Evolutionary conservation across 2,888 invertebrate genomes (phyloP).

Genomic region (Stenotaenia linearis): DNA sequence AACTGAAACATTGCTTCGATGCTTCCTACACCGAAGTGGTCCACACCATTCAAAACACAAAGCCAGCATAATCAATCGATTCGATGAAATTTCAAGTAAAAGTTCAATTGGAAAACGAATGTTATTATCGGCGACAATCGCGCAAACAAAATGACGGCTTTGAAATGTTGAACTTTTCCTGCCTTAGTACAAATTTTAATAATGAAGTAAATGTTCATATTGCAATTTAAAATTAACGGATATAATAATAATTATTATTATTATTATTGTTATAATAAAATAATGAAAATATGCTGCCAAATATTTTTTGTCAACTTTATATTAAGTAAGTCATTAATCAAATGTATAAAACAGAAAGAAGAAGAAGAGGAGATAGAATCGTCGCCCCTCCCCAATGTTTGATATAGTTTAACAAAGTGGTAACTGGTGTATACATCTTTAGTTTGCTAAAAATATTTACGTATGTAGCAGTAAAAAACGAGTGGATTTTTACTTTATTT

Average conservation of each 20-base stretch:
- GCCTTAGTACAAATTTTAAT: slow-evolving; percentile 24
- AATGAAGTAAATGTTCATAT: not conserved
- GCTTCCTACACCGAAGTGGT: slow-evolving; percentile 81
- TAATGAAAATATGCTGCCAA: not conserved
- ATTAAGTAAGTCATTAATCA: too few species aligned
- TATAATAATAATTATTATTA: not conserved
- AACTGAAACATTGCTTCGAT: slow-evolving; percentile 91
- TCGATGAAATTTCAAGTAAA: not conserved
- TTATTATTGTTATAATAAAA: not conserved
- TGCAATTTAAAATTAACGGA: not conserved
- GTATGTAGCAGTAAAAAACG: not conserved
- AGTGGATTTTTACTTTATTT: not conserved
- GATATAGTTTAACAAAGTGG: not conserved
- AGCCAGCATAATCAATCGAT: not conserved
- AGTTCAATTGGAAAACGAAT: not conserved
- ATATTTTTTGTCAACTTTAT: slow-evolving; percentile 14
- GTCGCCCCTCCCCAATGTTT: not conserved
- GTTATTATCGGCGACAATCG: slow-evolving; percentile 11
- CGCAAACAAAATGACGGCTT: not conserved
- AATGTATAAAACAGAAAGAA: not conserved
- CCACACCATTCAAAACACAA: slow-evolving; percentile 39
- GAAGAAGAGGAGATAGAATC: not conserved
- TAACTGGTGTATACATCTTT: slow-evolving; percentile 5
- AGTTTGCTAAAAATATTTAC: slow-evolving; percentile 26
- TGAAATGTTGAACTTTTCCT: slow-evolving; percentile 9